A percentile compares a stretch with the other conserved stretches of the same genome.
These are phyloP conservation scores for Anarhynchus alexandrinus DNA, from an alignment of 2,113 vertebrate genomes.

Conservation along the genomic window DNA sequence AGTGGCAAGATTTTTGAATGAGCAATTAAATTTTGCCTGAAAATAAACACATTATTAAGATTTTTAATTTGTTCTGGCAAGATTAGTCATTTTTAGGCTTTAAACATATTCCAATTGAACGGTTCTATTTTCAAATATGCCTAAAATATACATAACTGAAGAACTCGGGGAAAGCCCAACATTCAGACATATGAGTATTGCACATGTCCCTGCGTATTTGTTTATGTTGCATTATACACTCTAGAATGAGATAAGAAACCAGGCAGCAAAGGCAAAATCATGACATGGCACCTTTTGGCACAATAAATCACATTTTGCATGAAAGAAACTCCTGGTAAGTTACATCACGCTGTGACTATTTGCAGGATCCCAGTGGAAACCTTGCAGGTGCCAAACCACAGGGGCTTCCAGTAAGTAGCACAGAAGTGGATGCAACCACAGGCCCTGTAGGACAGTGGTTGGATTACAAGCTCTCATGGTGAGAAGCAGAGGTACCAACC, in stretches of 20 bases:
- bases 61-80: not conserved
- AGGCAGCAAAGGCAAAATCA: not conserved
- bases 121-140: not conserved
- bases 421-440: not conserved
- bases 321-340: not conserved
- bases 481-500: not conserved
- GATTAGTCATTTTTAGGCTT: not conserved
- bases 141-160: not conserved
- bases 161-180: not conserved
- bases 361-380: not conserved
- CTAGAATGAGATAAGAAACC: not conserved
- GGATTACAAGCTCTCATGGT: not conserved
- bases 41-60: not conserved
- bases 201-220: not conserved
- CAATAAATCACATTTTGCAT: not conserved
- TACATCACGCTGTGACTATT: not conserved
- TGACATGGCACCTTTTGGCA: not conserved
- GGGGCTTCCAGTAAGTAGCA: not conserved
- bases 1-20: not conserved
- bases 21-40: not conserved
- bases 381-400: not conserved
- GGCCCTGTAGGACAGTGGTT: fast-evolving
- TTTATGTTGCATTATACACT: not conserved
- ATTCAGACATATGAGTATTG: not conserved
- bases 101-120: not conserved